Base-by-base conservation (phyloP, 2,888 invertebrate species). In the Cylindroiulus punctatus region DNA sequence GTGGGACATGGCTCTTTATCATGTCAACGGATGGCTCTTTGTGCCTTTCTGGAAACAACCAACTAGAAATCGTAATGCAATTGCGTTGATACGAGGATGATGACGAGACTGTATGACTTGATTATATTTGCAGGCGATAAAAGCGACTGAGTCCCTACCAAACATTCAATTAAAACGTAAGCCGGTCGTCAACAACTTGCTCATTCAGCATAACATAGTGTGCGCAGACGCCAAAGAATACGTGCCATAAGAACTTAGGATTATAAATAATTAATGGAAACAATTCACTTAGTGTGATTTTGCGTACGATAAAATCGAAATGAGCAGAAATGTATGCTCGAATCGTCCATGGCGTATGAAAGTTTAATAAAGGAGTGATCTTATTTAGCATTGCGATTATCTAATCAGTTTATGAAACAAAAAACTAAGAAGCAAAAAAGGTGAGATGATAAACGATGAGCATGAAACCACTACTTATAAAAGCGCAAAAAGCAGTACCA, bases 41-140 rank as follows among this genome's bases (percentile, higher is more conserved):
- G 57, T 22, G 22, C 57, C 57, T 30, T 12, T 30, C 26, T 76
- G 30, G 76, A 30, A 76, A 76, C 76, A 76, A 76, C 30, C 76
- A 76, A 76, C 30, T 26, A 76, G 30, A 76, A 76, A 30, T 76
- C 76, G 76, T 76, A 76, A 76, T 76, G 76, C 76, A 76, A 76
- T 76, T 76, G 76, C 10, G 12, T 76, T 76, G 76, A 76, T 76
- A 26, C 76, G 76, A 76, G 76, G 76, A 76, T 76, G 76, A 76
- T 76, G 76, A 76, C 76, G 76, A 76, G 30, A 76, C 76, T 76
- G 76, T 76, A 76, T 76, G 76, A 76, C 76, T 76, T 14, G 76
- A 76, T 76, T 76, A 76, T 76, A 76, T 26, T 76, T 76, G 26
- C 76, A 76, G 30, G 22, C 76, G 76, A 76, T 76, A 76, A 76